Base-by-base conservation (phyloP, 2,888 invertebrate genomes). In the Clitarchus hookeri region DNA sequence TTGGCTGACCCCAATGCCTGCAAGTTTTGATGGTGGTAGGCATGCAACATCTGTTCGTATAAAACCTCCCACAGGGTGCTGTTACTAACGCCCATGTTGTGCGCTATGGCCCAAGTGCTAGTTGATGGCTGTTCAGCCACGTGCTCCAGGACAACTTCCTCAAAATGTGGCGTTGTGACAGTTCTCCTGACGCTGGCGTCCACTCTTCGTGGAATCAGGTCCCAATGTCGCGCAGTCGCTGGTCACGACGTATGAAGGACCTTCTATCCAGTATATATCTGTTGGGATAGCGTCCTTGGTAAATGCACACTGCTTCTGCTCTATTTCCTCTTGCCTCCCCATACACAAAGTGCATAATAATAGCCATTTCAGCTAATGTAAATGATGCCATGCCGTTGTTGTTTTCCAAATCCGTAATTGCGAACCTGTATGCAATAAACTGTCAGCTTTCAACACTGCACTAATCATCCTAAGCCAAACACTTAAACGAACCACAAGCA, bases 31-130 rank as follows among this genome's bases (percentile, higher is more conserved):
- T 23, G 25, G 0, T 85, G 27, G 78, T n/a, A 44, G 6, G 54
- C 23, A 13, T 84, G n/a, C 12, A 85, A 44, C 36, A 25, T 19
- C 44, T 85, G 9, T 83, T 85, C 85, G 3, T 85, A 6, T 23
- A 85, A n/a, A 79, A 82, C 84, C 48, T 84, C 44, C 48, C 12
- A 54, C 9, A 84, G 19, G 0, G 2, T 84, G n/a, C 8, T 84
- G 25, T 44, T 19, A 48, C 53, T 48, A 44, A 84, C 0, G 44
- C 26, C 25, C n/a, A 84, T 36, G 19, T 19, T 44, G 26, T 25
- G n/a, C 44, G 84, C 53, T 44, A 48, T 84, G 8, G 84, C 48
- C 53, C 44, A 23, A 48, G 25, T 25, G 26, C 84, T 84, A n/a
- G 53, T 84, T 53, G 53, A 48, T 53, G 53, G 13, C 26, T 48